Base-by-base conservation (phyloP, 2,797 vertebrate genomes). In the Malurus splendens region DNA sequence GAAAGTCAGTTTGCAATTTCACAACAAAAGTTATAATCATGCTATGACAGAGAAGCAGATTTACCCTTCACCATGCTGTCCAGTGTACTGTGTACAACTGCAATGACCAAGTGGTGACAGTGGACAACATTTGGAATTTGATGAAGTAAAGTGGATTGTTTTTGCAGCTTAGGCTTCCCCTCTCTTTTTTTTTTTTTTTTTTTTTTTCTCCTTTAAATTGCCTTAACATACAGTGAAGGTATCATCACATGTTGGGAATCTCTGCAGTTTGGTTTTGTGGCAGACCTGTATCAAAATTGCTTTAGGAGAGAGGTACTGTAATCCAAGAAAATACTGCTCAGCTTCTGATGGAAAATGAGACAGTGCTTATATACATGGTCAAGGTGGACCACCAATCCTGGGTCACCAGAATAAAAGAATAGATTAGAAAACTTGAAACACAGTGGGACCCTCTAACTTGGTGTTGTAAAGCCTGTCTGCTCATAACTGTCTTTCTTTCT, bases 111-210 rank as follows among this genome's bases (percentile, higher is more conserved):
- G 8, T 1, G 39, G 4, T 38, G 9, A 12, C 22, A 66, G 28
- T 5, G 16, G 18, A 24, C 8, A 42, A 7, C 39, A 68, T 47
- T 56, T 68, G 32, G 11, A 36, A 14, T 22, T 39, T 68, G 22
- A 56, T 6, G 9, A 77, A 73, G 82, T 14, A 55, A 42, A 15
- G 4, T 22, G 14, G 7, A 28, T 54, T 68, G 2, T 6, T 83
- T 83, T 44, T 48, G 61, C 18, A 48, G 1, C 1, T 79, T 44
- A 27, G 3, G 4, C 3, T 66, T 67, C 18, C 6, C 38, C 1
- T 24, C 2, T 44, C 12, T 0, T 8, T 10, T 5, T 16, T 5
- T 32, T 32, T 32, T 32, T 5, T 32, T 32, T 32, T 32, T 6
- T 9, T 10, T n/a, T 14, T 18, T 2, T 1, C 4, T 38, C 18